Percentiles rank a stretch among this genome's conserved stretches.
phyloP scores from a whole-genome alignment of 2,888 invertebrate genomes.

The Zeuzera pyrina region DNA sequence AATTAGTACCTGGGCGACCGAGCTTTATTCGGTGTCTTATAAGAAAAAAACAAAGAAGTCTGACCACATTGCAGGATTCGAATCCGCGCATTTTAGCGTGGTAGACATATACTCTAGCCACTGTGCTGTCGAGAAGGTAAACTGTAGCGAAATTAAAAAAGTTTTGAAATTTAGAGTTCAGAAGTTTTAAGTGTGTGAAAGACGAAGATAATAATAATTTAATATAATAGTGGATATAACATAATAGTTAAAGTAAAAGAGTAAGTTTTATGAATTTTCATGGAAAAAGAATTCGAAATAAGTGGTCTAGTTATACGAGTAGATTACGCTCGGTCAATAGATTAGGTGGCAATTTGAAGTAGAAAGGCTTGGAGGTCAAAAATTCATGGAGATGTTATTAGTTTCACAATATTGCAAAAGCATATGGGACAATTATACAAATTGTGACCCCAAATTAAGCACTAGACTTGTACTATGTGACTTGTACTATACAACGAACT shows the following conservation, averaged over 20 bases:
- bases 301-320: constrained; percentile 16
- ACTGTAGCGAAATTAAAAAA: background rate
- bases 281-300: constrained; percentile 8
- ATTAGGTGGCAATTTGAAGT: constrained; percentile 34
- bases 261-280: no score
- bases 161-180: no score
- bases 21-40: no score
- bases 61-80: no score
- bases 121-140: background rate
- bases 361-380: constrained; percentile 16
- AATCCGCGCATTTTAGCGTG: no score
- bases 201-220: background rate
- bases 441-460: no score
- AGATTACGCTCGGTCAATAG: constrained; percentile 19
- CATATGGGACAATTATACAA: background rate
- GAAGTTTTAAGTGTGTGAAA: background rate
- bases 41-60: no score
- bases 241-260: no score
- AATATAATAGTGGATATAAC: no score
- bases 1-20: no score
- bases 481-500: no score
- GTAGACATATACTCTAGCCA: no score
- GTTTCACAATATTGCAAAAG: background rate
- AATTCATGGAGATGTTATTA: background rate
- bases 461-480: background rate